phyloP scores from a whole-genome alignment of 2,797 vertebrate species.

The Parotocinclus haroldoi region DNA sequence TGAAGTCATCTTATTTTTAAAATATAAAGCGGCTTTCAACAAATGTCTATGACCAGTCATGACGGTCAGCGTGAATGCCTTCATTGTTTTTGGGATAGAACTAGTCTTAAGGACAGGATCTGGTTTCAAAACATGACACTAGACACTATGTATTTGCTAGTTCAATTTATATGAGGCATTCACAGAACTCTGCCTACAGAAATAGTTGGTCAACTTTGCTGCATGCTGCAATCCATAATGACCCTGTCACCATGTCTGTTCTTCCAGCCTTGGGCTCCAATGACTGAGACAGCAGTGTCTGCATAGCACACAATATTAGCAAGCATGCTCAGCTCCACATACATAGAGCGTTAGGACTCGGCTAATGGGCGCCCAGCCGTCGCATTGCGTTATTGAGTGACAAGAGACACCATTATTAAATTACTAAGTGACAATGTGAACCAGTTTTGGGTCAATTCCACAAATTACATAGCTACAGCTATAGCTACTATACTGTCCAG shows the following conservation, averaged over 20 bases:
- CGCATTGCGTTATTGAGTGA: no score
- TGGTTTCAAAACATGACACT: constrained; percentile 28
- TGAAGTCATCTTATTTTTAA: no score
- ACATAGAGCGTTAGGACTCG: no score
- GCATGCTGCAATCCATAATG: constrained; percentile 30
- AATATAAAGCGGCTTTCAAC: no score
- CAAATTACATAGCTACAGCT: no score
- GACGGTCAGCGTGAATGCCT: constrained; percentile 7
- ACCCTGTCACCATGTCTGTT: constrained; percentile 34
- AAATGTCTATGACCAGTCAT: no score
- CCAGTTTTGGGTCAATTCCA: no score
- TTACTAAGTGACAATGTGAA: no score
- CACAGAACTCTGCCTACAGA: constrained; percentile 27
- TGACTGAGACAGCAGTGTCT: constrained; percentile 38
- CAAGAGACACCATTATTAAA: no score
- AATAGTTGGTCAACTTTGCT: constrained; percentile 34
- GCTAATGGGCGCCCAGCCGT: no score
- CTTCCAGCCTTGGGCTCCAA: constrained; percentile 23
- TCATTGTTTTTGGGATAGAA: constrained; percentile 9
- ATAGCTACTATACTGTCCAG: no score
- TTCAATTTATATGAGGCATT: constrained; percentile 35
- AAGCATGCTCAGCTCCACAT: no score
- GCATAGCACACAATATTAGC: constrained; percentile 32
- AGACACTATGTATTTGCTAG: constrained; percentile 15
- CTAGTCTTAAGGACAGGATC: constrained; percentile 19